Base-by-base conservation (phyloP, 2,888 invertebrate genomes). In the Epinotia bilunana region DNA sequence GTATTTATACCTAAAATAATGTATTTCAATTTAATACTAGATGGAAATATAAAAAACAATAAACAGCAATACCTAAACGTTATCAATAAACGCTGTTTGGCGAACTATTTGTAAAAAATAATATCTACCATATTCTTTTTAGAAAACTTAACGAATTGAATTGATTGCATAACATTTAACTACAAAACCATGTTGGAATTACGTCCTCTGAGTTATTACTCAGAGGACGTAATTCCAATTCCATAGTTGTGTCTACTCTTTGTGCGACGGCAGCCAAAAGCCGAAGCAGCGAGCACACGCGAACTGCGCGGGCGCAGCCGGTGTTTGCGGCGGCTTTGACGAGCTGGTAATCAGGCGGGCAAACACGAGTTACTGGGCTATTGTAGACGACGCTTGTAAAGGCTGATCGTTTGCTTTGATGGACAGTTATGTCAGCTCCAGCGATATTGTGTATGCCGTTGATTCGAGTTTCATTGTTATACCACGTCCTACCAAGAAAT, bases 241-340 rank as follows among this genome's bases (percentile, higher is more conserved):
- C 9, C 11, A 7, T 18, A n/a, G 13, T 58, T 43, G 58, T 57
- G 20, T 12, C 53, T 61, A 74, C 33, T 74, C 74, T 74, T 65
- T 71, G 74, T 9, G 28, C 60, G 64, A 85, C 90, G 90, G 90
- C 90, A 90, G 90, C 90, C 88, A 89, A 91, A 91, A 91, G 90
- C 83, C 57, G 57, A 63, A 69, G 63, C 74, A 28, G 70, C 74
- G 53, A 74, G 74, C 64, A 74, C 70, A 74, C 74, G 74, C 78
- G 76, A 77, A 79, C 86, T 83, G 85, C 82, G 81, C 84, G 80
- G 83, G 82, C 87, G 85, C 79, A 71, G 78, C 83, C 81, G 74
- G 79, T 86, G 81, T 86, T 87, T 86, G 78, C 83, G 77, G 79
- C 74, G 57, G 60, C 74, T 74, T 75, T 72, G 76, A 72, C 20